Base-by-base conservation (phyloP, 2,797 vertebrate species). In the Holocentrus rufus region DNA sequence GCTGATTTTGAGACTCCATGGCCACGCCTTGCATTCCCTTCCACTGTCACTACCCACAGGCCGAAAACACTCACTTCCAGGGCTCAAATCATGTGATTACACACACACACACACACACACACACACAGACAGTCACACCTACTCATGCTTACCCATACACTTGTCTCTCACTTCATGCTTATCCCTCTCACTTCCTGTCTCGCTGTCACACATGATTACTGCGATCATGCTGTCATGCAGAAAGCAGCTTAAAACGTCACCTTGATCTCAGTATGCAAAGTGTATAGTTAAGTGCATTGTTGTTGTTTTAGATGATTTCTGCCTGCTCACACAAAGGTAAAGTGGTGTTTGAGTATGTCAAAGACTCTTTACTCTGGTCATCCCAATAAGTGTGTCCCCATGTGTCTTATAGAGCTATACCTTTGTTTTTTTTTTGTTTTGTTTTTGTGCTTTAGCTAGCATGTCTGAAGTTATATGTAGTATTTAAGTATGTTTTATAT, bases 171-270 rank as follows among this genome's bases (percentile, higher is more conserved):
- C 76, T 82, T 76, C 73, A 53, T 67, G 66, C 78, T 77, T n/a
- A 22, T 25, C 49, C 62, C 68, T 86, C 72, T 86, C 79, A 82
- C 81, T 89, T 91, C 86, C 84, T 85, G 62, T 77, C 36, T 61
- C 25, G 49, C 22, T 73, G 68, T 69, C 72, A 58, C 59, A 72
- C 52, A 63, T 49, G 55, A 53, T 60, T 63, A 57, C 22, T 49
- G 59, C 66, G 59, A 31, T 64, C 11, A 14, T 64, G 27, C 39
- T 2, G 15, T 18, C 46, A 18, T 53, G 50, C 50, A 20, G 18
- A 11, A 53, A 4, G 8, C 2, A 23, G 53, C 18, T 50, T 9
- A 36, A 72, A n/a, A 3, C 23, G 14, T 69, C 59, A 47, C 8
- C 63, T 49, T 42, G n/a, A 27, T 63, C 31, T 69, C 25, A 1